Percentiles rank a stretch among this genome's conserved stretches.
phyloP scores from a whole-genome alignment of 2,113 vertebrate species.

The Amazona guildingii region DNA sequence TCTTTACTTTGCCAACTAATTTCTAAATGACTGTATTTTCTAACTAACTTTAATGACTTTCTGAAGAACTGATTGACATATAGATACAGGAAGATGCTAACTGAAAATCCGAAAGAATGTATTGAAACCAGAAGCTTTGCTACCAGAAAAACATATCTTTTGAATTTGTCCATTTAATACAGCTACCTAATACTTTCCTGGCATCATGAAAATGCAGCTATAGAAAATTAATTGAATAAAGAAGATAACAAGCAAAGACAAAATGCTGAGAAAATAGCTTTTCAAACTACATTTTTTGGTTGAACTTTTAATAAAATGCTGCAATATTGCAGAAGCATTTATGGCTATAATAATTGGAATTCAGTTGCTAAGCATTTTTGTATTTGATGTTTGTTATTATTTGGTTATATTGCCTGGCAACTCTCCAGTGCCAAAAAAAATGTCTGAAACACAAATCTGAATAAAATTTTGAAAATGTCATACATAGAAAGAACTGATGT shows the following conservation, averaged over 20 bases:
- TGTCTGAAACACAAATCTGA: neutral
- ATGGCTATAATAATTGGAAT: neutral
- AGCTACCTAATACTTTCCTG: neutral
- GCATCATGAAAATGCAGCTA: neutral
- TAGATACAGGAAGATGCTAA: neutral
- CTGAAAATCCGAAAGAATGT: neutral
- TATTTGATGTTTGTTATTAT: neutral
- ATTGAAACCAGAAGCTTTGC: neutral
- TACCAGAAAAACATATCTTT: neutral
- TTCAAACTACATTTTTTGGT: neutral
- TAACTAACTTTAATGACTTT: neutral
- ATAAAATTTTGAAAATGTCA: neutral
- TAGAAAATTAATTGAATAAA: neutral
- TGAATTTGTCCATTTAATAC: neutral
- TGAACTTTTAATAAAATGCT: neutral
- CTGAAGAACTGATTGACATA: neutral
- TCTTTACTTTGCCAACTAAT: neutral
- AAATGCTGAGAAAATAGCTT: neutral
- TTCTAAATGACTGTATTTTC: neutral
- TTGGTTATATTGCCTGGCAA: neutral
- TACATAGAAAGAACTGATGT: neutral
- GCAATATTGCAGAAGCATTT: neutral
- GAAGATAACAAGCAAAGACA: neutral
- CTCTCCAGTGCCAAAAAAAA: neutral
- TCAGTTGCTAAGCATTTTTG: neutral